Evolutionary conservation across 2,113 vertebrate genomes (phyloP), one percentile per base, ranked within the genome.

Genomic region (Furnarius figulus): DNA sequence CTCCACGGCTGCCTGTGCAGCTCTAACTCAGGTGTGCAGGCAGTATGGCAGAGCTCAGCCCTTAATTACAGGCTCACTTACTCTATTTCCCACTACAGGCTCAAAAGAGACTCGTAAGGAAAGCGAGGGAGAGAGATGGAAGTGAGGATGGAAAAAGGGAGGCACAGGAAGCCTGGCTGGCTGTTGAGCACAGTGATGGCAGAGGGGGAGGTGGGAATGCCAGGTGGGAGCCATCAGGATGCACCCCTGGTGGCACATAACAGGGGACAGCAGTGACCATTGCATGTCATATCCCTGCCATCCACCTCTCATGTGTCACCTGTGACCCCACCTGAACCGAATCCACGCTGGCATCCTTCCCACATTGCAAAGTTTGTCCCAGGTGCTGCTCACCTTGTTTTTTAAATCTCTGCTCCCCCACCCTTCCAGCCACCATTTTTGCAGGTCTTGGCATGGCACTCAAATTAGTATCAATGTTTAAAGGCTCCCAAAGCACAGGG

Each of bases 21-120:
- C 84, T 81, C 37, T 44, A 74, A 42, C 63, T 89, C 87, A 30
- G 20, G 75, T 58, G 79, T 55, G 90, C 89, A 65, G 5, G 28
- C 47, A 47, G 79, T 19, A 49, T 8, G 8, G 90, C 67, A 33
- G 62, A 46, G 90, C 92, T 49, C 93, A 95, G 95, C 91, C 68
- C 67, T 87, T 96, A 96, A 96, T 97, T 93, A 94, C 74, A 73
- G 93, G 81, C 74, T 96, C 91, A 25, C 74, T 93, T 85, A 68
- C 84, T 91, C n/a, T 95, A 5, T 85, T 95, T 96, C 73, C 91
- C 85, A 58, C 56, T 40, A 30, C 0, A 85, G 87, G 70, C 1
- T 0, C 81, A 62, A 50, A 75, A 91, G 74, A 75, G 93, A 59
- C 78, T 75, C 0, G 0, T 37, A 73, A 79, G 85, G 56, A 35